A percentile compares a stretch with the other conserved stretches of the same genome.
Evolutionary conservation across 2,113 vertebrate species (phyloP).

Genomic region (Anolis sagrei): DNA sequence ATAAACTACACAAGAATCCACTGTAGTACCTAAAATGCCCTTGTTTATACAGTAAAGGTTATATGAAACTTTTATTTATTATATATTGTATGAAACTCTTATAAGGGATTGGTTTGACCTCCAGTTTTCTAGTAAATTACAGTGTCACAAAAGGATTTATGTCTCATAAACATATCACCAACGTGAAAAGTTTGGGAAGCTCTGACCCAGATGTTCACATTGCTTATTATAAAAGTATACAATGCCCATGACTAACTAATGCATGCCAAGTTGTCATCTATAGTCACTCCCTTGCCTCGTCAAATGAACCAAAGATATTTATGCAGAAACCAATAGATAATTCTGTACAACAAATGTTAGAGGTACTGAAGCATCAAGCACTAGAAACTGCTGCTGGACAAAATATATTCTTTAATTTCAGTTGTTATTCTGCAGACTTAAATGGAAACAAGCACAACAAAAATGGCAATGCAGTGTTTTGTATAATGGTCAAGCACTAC

Average conservation of each 20-base stretch:
- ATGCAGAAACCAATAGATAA: constrained; percentile 53
- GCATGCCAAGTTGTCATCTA: background rate
- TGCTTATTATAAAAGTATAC: background rate
- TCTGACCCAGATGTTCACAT: too few species aligned
- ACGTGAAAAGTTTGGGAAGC: too few species aligned
- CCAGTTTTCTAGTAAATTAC: too few species aligned
- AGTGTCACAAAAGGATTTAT: too few species aligned
- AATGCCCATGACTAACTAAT: background rate
- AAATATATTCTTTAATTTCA: constrained; percentile 34
- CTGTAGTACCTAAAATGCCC: too few species aligned
- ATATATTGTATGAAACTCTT: too few species aligned
- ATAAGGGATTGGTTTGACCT: too few species aligned
- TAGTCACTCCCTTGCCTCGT: constrained; percentile 40
- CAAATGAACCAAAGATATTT: constrained; percentile 45
- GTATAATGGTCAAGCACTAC: constrained; percentile 47
- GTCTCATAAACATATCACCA: too few species aligned
- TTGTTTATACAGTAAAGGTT: too few species aligned
- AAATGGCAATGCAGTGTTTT: constrained; percentile 29
- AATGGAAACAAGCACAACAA: constrained; percentile 44
- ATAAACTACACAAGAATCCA: too few species aligned
- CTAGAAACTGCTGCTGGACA: constrained; percentile 60
- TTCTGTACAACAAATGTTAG: constrained; percentile 57
- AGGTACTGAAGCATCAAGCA: constrained; percentile 55
- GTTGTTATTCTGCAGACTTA: constrained; percentile 21
- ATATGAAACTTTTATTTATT: too few species aligned